Percentiles rank a stretch among this genome's conserved stretches.
phyloP scores from a whole-genome alignment of 2,888 invertebrate species.

The Notodonta ziczac region DNA sequence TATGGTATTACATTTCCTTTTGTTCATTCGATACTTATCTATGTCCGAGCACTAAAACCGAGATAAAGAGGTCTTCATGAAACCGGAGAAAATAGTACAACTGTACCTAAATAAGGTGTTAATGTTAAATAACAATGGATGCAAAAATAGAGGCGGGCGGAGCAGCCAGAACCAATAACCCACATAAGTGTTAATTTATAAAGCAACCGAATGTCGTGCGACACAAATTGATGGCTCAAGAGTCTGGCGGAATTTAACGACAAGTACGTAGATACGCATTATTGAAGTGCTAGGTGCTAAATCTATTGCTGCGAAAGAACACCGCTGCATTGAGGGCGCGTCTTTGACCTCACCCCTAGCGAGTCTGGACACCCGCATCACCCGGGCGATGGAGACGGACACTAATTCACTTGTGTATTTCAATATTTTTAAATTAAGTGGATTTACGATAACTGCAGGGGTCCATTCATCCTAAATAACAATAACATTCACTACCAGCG shows the following conservation, averaged over 20 bases:
- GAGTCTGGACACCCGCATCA: constrained; percentile 78
- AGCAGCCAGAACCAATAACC: constrained; percentile 24
- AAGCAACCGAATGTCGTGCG: constrained; percentile 49
- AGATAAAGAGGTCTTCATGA: constrained; percentile 1
- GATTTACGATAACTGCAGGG: constrained; percentile 53
- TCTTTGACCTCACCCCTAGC: constrained; percentile 65
- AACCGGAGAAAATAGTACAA: constrained; percentile 5
- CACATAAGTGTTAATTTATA: constrained; percentile 37
- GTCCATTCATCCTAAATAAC: constrained; percentile 32
- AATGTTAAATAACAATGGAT: constrained; percentile 24
- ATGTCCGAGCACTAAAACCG: not conserved
- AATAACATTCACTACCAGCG: constrained; percentile 14
- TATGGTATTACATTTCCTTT: constrained; percentile 18
- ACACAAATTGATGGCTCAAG: constrained; percentile 60
- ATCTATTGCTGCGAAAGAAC: constrained; percentile 44
- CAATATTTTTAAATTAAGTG: constrained; percentile 62
- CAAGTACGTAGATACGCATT: constrained; percentile 35
- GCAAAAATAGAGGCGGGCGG: constrained; percentile 17
- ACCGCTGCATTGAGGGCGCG: constrained; percentile 48
- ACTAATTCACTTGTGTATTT: constrained; percentile 62
- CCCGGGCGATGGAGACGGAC: constrained; percentile 37
- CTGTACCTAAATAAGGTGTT: constrained; percentile 9
- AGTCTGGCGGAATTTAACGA: constrained; percentile 51
- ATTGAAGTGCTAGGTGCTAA: constrained; percentile 50
- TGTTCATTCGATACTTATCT: constrained; percentile 3